These are phyloP conservation scores for Drosophila emarginata DNA, from an alignment of 2,888 invertebrate species.

Conservation along the genomic window DNA sequence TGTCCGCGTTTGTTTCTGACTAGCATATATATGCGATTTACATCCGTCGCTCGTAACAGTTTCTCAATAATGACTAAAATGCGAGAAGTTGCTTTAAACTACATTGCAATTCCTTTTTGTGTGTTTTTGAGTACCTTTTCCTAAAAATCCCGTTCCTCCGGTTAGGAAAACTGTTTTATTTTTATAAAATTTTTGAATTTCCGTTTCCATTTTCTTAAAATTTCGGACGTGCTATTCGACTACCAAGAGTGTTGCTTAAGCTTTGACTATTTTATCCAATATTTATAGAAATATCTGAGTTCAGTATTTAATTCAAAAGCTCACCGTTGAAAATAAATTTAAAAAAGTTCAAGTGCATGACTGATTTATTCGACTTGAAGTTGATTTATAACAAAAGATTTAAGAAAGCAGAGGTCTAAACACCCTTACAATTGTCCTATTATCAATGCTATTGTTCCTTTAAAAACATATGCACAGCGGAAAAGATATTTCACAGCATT, in stretches of 20 bases:
- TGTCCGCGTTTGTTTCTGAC: conserved; percentile 85
- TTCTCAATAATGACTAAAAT: conserved; percentile 85
- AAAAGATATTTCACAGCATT: too few species aligned
- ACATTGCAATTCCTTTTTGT: not conserved
- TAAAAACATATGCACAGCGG: too few species aligned
- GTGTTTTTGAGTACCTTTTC: conserved; percentile 77
- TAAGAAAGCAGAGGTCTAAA: too few species aligned
- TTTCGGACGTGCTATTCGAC: not conserved
- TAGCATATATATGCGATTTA: conserved; percentile 84
- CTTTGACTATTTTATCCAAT: not conserved
- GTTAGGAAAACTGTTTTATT: conserved; percentile 85
- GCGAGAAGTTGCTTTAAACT: too few species aligned
- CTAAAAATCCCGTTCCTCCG: conserved; percentile 84
- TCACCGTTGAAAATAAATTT: not conserved
- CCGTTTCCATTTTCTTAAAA: conserved; percentile 47
- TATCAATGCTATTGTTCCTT: too few species aligned
- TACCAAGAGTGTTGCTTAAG: not conserved
- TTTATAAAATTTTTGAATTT: conserved; percentile 85
- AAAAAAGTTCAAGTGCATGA: too few species aligned
- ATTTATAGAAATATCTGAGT: not conserved
- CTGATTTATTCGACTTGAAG: too few species aligned
- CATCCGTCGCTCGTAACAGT: conserved; percentile 84
- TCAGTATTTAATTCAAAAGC: not conserved
- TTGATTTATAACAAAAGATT: too few species aligned
- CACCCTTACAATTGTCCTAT: too few species aligned